phyloP scores from a whole-genome alignment of 2,797 vertebrate species.

The Pteropus rufus region DNA sequence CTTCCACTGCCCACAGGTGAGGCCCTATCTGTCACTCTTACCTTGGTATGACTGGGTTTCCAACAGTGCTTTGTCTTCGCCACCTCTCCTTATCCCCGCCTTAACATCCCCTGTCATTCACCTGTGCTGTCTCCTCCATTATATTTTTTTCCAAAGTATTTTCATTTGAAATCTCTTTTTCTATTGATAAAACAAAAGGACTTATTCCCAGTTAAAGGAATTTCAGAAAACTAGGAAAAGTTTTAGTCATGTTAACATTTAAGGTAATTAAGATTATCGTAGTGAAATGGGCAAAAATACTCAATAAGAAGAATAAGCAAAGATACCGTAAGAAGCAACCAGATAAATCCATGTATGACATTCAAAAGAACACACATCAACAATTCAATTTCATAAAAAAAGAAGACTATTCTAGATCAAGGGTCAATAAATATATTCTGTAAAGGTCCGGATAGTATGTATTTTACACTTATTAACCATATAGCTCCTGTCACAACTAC shows the following conservation, averaged over 20 bases:
- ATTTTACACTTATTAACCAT: background rate
- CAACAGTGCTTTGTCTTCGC: background rate
- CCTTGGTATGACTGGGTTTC: background rate
- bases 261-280: background rate
- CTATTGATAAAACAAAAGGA: background rate
- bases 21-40: background rate
- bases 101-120: background rate
- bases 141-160: background rate
- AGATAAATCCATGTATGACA: background rate
- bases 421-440: background rate
- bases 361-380: background rate
- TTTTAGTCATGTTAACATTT: background rate
- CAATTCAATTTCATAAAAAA: background rate
- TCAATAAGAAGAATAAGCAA: background rate
- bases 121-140: background rate
- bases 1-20: background rate
- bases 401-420: background rate
- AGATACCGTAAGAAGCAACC: background rate
- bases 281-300: background rate
- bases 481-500: background rate
- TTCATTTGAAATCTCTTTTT: background rate
- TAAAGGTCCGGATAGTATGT: background rate
- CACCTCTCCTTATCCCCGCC: accelerated
- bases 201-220: background rate
- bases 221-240: background rate